These are phyloP conservation scores for Neostethus bicornis DNA, from an alignment of 2,797 vertebrate genomes.

Conservation along the genomic window DNA sequence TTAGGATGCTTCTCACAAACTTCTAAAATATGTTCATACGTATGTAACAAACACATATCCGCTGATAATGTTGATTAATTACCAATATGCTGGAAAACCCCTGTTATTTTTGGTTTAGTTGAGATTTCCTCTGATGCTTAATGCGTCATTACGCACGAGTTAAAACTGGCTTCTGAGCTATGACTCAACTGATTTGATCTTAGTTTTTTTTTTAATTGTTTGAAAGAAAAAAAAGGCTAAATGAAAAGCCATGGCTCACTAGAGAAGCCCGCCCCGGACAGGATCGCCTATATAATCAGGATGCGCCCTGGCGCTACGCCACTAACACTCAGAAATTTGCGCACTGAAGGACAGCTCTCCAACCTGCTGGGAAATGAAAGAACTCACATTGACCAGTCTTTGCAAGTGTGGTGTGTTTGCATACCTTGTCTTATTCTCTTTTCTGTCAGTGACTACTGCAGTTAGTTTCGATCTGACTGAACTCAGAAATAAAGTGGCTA, in stretches of 20 bases:
- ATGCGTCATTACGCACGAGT: conserved; percentile 55
- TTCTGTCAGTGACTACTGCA: conserved; percentile 75
- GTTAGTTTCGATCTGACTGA: conserved; percentile 84
- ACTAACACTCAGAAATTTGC: conserved; percentile 37
- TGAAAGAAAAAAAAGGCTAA: conserved; percentile 30
- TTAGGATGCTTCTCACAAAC: neutral
- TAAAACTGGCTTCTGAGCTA: conserved; percentile 13
- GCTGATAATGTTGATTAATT: no score
- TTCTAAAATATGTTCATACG: neutral
- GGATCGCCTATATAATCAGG: conserved; percentile 63
- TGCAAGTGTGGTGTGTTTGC: conserved; percentile 71
- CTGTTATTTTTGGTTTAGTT: neutral
- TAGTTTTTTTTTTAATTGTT: no score
- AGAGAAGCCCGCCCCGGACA: conserved; percentile 58
- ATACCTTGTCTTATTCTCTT: conserved; percentile 79
- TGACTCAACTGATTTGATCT: conserved; percentile 17
- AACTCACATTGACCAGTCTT: conserved; percentile 54
- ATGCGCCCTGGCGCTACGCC: conserved; percentile 21
- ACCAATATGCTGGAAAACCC: no score
- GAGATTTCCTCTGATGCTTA: conserved; percentile 30
- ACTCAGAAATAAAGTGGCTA: conserved; percentile 84
- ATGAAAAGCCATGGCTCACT: conserved; percentile 32
- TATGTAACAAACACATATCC: no score
- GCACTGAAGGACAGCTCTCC: conserved; percentile 36
- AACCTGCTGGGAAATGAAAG: conserved; percentile 65